Evolutionary conservation across 2,113 vertebrate species (phyloP).

Genomic region (Siniperca knerii): DNA sequence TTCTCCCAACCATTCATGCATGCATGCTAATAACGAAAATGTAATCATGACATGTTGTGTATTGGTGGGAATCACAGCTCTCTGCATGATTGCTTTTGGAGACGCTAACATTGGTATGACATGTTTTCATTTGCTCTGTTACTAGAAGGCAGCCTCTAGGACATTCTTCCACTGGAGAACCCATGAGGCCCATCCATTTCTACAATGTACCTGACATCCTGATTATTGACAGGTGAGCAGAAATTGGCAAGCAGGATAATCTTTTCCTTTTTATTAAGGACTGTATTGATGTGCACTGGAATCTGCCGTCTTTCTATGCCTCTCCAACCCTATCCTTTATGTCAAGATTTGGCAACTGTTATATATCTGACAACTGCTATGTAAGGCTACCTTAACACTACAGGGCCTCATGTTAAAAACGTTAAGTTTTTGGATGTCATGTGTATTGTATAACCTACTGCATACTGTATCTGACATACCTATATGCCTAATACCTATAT

Average conservation of each 20-base stretch:
- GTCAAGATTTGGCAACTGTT: conserved; percentile 34
- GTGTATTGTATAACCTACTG: background rate
- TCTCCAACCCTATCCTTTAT: background rate
- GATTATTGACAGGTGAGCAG: conserved; percentile 64
- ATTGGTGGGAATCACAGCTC: conserved; percentile 35
- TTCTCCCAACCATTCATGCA: conserved; percentile 37
- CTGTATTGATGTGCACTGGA: conserved; percentile 29
- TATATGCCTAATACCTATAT: background rate
- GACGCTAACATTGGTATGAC: conserved; percentile 62
- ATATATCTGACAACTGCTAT: conserved; percentile 16
- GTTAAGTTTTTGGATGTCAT: background rate
- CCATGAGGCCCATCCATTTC: conserved; percentile 44
- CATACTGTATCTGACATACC: background rate
- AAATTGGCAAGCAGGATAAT: conserved; percentile 41
- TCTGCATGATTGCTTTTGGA: conserved; percentile 55
- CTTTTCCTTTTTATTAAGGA: conserved; percentile 2
- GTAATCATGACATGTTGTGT: conserved; percentile 28
- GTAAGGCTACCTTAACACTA: background rate
- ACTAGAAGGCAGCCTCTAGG: conserved; percentile 42
- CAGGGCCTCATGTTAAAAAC: background rate
- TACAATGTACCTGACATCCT: conserved; percentile 63
- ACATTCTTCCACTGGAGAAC: conserved; percentile 42
- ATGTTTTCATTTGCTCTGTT: conserved; percentile 66
- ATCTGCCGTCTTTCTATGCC: conserved; percentile 3
- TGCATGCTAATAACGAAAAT: conserved; percentile 24